Evolutionary conservation across 1,140 invertebrate genomes (phyloP), one percentile per base, ranked within the genome.

Genomic region (Drosophila yakuba): DNA sequence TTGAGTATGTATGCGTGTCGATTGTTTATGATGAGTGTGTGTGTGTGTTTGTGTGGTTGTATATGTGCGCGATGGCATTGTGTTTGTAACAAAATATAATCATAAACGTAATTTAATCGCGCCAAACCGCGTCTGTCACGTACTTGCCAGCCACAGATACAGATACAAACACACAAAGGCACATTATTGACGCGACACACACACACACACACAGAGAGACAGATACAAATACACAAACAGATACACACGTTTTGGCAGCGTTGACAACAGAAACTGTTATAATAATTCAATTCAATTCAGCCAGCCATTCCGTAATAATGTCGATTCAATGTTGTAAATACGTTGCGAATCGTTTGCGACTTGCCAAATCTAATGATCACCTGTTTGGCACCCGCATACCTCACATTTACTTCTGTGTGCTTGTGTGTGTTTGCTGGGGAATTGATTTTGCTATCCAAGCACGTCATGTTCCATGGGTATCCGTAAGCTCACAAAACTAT

Each of bases 51-150:
- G 43, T 66, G 17, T 55, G 12, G 20, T 25, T 36, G 28, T 67
- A 28, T 43, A 51, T 57, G 50, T 43, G 8, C 39, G 54, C 23
- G 20, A 17, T 73, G 50, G 59, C 61, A 86, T 76, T 88, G 72
- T 89, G 64, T 74, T 80, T 88, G 84, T 78, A 78, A 72, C 84
- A 80, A 89, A 88, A 89, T 89, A 89, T 89, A 89, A 89, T 89
- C 84, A 89, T 89, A 89, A 89, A 89, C 84, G 84, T 84, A 89
- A 89, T 89, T 89, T 89, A 89, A 89, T 89, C 84, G 80, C 80
- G 80, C 76, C 80, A 89, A 89, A 89, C 69, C 77, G 84, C 80
- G 84, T 89, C 80, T 84, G 84, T 84, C 84, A 89, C 84, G 84
- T 89, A 89, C 77, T 80, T 80, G 84, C 80, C 80, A 84, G 68